phyloP scores from a whole-genome alignment of 2,888 invertebrate genomes.

The Aspidiotus rigidus region DNA sequence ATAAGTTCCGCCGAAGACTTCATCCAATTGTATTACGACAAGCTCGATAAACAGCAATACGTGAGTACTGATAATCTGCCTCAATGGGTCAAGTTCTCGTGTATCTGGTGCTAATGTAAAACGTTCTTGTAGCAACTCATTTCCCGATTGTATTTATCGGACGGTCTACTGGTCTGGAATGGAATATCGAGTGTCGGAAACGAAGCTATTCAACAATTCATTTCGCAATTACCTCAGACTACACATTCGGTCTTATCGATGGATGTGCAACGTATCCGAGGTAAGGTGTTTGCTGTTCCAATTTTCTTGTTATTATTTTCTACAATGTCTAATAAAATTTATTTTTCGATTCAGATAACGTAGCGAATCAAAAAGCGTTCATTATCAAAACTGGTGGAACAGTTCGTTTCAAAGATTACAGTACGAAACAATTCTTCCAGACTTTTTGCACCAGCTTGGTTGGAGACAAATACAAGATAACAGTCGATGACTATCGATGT shows the following conservation, averaged over 20 bases:
- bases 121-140: conserved; percentile 5
- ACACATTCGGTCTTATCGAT: conserved; percentile 11
- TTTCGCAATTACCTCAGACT: conserved; percentile 14
- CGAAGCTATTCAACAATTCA: conserved; percentile 21
- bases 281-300: not conserved
- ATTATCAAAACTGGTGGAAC: conserved; percentile 19
- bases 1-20: conserved; percentile 21
- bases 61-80: not conserved
- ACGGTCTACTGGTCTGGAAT: conserved; percentile 19
- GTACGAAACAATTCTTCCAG: conserved; percentile 23
- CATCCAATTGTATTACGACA: conserved; percentile 15
- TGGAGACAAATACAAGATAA: conserved; percentile 18
- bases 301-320: too few species aligned
- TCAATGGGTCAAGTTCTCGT: too few species aligned
- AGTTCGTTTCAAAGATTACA: conserved; percentile 21
- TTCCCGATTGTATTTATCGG: conserved; percentile 17
- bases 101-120: not conserved
- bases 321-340: not conserved
- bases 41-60: conserved; percentile 26
- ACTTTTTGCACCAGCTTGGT: conserved; percentile 19
- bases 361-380: conserved; percentile 12
- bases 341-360: conserved; percentile 13
- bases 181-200: conserved; percentile 13
- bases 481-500: conserved; percentile 21
- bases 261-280: conserved; percentile 19